Percentiles rank a stretch among this genome's conserved stretches.
phyloP scores from a whole-genome alignment of 1,140 invertebrate species.

The Aphaenogaster ashmeadi region DNA sequence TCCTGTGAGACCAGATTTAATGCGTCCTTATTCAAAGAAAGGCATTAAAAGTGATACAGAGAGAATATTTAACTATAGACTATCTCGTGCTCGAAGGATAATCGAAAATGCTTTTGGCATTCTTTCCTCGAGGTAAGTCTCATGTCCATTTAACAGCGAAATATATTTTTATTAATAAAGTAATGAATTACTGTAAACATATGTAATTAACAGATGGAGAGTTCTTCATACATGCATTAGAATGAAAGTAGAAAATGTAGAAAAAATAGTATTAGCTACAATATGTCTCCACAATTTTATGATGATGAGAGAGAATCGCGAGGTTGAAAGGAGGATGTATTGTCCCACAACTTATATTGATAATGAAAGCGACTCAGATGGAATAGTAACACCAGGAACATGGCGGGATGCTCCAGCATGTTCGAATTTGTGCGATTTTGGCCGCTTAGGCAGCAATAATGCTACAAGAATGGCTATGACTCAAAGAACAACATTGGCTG shows the following conservation, averaged over 20 bases:
- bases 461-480: not conserved
- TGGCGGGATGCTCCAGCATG: not conserved
- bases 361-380: not conserved
- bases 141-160: not conserved
- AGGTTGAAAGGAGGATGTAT: not conserved
- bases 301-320: not conserved
- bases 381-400: not conserved
- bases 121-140: not conserved
- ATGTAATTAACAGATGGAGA: not conserved
- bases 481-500: not conserved
- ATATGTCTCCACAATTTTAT: not conserved
- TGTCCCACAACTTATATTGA: not conserved
- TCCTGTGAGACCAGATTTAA: not conserved
- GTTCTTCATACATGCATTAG: not conserved
- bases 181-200: not conserved
- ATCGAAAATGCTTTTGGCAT: conserved; percentile 2
- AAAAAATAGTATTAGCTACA: not conserved
- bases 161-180: not conserved
- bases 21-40: conserved; percentile 3
- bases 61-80: not conserved
- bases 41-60: not conserved
- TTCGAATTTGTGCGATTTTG: not conserved
- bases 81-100: not conserved
- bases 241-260: not conserved
- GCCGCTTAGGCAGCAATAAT: not conserved